These are phyloP conservation scores for Echinometra lucunter DNA, from an alignment of 53 echinoderm and acorn worm species.

Conservation along the genomic window DNA sequence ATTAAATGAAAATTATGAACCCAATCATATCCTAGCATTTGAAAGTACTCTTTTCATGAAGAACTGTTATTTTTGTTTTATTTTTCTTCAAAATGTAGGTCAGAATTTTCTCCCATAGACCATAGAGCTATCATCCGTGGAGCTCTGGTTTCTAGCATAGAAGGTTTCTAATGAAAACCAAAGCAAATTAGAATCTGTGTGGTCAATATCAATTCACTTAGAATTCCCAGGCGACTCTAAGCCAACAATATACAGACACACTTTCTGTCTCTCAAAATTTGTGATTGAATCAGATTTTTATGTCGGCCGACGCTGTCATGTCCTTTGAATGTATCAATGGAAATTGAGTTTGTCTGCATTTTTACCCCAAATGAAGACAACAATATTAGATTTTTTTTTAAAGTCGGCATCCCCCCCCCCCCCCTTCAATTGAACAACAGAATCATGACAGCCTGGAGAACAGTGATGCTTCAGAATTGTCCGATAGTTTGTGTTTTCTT, in stretches of 20 bases:
- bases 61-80: not conserved
- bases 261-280: not conserved
- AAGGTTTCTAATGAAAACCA: not conserved
- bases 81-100: not conserved
- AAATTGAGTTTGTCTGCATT: conserved; percentile 44
- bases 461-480: not conserved
- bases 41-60: no score
- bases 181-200: conserved; percentile 40
- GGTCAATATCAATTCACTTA: conserved; percentile 46
- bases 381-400: not conserved
- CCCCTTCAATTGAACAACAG: not conserved
- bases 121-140: not conserved
- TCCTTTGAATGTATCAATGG: conserved; percentile 25
- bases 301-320: conserved; percentile 8
- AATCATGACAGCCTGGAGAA: conserved; percentile 9
- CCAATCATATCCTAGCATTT: no score
- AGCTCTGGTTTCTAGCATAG: not conserved
- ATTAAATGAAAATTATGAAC: no score
- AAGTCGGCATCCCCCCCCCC: not conserved
- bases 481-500: not conserved
- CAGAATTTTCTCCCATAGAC: not conserved
- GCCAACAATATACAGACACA: conserved; percentile 25
- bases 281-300: conserved; percentile 34
- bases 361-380: conserved; percentile 17
- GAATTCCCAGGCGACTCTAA: conserved; percentile 21